These are phyloP conservation scores for Danaus melanippus DNA, from an alignment of 1,140 invertebrate genomes.

Conservation along the genomic window DNA sequence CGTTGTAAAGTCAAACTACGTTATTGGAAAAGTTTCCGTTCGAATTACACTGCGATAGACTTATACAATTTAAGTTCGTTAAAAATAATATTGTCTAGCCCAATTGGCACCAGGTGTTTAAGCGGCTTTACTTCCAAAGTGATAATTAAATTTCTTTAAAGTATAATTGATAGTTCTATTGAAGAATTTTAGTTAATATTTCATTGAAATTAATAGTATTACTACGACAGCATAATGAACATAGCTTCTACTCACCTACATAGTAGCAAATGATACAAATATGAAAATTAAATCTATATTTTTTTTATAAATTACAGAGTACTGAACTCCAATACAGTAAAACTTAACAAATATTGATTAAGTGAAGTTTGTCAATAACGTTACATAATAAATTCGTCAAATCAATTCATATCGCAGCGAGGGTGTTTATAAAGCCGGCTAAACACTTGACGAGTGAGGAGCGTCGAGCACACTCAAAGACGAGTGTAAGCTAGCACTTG, in stretches of 20 bases:
- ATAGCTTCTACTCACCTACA: no score
- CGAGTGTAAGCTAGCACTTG: slow-evolving; percentile 19
- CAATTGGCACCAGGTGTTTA: slow-evolving; percentile 5
- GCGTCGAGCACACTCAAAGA: slow-evolving; percentile 18
- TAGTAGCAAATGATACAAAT: no score
- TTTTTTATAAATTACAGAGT: no score
- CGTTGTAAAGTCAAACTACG: slow-evolving; percentile 33
- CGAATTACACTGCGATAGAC: slow-evolving; percentile 46
- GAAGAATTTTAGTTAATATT: no score
- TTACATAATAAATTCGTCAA: slow-evolving; percentile 9
- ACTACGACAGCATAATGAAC: no score
- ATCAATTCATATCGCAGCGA: slow-evolving; percentile 13
- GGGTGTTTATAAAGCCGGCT: slow-evolving; percentile 15
- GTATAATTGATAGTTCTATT: no score
- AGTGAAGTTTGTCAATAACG: no score
- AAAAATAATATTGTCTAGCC: slow-evolving; percentile 45
- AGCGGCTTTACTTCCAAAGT: neutral
- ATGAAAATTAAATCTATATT: no score
- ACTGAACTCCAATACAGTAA: no score
- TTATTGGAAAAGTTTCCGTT: slow-evolving; percentile 60
- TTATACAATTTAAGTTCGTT: slow-evolving; percentile 56
- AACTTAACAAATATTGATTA: no score
- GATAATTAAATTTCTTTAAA: no score
- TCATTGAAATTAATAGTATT: no score
- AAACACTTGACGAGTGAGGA: slow-evolving; percentile 18